phyloP scores from a whole-genome alignment of 2,888 invertebrate species.

The Drosophila anomalata region DNA sequence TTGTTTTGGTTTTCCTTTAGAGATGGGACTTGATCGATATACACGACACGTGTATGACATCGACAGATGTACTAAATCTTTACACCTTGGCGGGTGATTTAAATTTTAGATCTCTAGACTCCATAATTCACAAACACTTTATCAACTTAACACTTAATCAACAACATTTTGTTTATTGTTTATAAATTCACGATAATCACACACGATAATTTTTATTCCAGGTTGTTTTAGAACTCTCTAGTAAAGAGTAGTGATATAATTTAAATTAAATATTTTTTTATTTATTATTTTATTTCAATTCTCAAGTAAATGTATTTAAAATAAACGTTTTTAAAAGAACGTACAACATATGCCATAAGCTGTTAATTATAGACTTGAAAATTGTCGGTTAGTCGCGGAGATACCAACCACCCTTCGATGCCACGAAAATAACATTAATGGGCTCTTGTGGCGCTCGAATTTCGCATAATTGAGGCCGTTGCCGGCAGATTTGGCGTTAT shows the following conservation, averaged over 20 bases:
- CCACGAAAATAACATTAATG: slow-evolving; percentile 70
- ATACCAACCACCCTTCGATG: background rate
- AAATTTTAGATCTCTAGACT: background rate
- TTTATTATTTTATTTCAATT: background rate
- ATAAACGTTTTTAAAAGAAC: background rate
- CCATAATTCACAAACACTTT: background rate
- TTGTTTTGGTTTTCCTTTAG: slow-evolving; percentile 1
- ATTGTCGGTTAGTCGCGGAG: slow-evolving; percentile 15
- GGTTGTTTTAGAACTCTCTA: too few relatives aligned
- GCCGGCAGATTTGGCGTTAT: slow-evolving; percentile 19
- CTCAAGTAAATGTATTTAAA: too few relatives aligned
- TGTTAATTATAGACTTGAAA: background rate
- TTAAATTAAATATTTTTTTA: too few relatives aligned
- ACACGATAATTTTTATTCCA: too few relatives aligned
- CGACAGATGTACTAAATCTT: background rate
- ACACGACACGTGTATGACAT: background rate
- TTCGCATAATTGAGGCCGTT: slow-evolving; percentile 75
- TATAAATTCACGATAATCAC: background rate
- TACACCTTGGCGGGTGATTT: background rate
- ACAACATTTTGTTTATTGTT: background rate
- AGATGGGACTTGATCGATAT: background rate
- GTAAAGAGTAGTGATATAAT: too few relatives aligned
- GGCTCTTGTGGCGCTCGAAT: slow-evolving; percentile 50
- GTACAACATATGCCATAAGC: background rate
- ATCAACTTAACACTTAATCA: background rate